phyloP scores from a whole-genome alignment of 2,888 invertebrate genomes.

The Synergus japonicus region DNA sequence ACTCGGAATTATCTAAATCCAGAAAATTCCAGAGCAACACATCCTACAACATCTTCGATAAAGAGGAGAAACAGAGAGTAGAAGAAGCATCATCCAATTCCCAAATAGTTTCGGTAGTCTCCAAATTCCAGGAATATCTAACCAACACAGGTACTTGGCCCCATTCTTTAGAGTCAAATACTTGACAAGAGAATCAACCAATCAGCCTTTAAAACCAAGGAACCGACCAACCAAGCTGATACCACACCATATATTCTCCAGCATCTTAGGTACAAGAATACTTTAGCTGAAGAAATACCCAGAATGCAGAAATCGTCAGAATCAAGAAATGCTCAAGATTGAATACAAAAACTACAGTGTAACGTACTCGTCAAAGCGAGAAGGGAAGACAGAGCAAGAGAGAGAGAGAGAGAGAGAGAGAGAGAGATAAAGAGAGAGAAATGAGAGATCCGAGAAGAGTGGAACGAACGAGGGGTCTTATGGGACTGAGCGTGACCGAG shows the following conservation, averaged over 20 bases:
- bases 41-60: no score
- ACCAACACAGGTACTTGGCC: neutral
- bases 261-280: neutral
- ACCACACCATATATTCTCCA: neutral
- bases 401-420: conserved; percentile 39
- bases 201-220: neutral
- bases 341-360: conserved; percentile 33
- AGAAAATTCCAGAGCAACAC: neutral
- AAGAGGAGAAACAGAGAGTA: no score
- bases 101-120: no score
- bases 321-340: conserved; percentile 34
- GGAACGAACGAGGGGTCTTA: conserved; percentile 34
- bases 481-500: conserved; percentile 33
- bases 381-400: conserved; percentile 31
- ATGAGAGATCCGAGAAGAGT: conserved; percentile 42
- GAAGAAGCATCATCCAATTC: neutral
- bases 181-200: neutral
- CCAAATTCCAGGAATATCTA: neutral
- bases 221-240: neutral
- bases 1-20: neutral
- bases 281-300: neutral
- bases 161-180: neutral
- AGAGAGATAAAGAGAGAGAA: conserved; percentile 29
- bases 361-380: conserved; percentile 34
- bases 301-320: conserved; percentile 6